A percentile compares a stretch with the other conserved stretches of the same genome.
These are phyloP conservation scores for Cheilosia grossa DNA, from an alignment of 2,888 invertebrate genomes.

Conservation along the genomic window DNA sequence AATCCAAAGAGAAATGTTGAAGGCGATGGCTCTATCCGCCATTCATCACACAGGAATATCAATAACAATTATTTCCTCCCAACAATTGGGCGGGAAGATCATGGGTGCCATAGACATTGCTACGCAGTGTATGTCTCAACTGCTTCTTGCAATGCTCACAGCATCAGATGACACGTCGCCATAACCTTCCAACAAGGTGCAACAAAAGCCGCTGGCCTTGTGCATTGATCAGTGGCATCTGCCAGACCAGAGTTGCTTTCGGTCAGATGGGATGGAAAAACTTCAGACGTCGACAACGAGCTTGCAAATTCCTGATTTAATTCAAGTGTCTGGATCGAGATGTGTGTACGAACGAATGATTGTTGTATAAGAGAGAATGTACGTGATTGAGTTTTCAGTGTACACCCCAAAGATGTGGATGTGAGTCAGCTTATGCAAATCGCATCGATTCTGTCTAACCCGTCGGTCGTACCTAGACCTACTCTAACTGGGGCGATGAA, in stretches of 20 bases:
- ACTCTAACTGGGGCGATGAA: background rate
- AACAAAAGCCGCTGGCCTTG: conserved; percentile 64
- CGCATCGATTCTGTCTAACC: background rate
- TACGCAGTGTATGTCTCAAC: background rate
- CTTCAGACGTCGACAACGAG: background rate
- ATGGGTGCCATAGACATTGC: background rate
- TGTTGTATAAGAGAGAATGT: background rate
- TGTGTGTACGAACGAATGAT: background rate
- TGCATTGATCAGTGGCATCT: background rate
- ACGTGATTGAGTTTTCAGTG: no score
- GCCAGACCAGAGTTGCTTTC: conserved; percentile 1
- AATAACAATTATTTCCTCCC: conserved; percentile 31
- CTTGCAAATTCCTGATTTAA: conserved; percentile 1
- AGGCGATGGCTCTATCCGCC: conserved; percentile 5
- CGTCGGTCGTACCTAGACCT: no score
- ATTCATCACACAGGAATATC: conserved; percentile 31
- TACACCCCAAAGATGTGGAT: no score
- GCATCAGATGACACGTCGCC: conserved; percentile 53
- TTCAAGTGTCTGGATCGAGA: conserved; percentile 1
- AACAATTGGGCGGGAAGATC: conserved; percentile 17
- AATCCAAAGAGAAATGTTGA: conserved; percentile 46
- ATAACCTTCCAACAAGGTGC: conserved; percentile 61
- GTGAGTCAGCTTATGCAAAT: conserved; percentile 5
- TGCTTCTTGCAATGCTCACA: background rate
- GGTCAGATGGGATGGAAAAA: conserved; percentile 10